Base-by-base conservation (phyloP, 2,888 invertebrate genomes). In the Conistra vaccinii region DNA sequence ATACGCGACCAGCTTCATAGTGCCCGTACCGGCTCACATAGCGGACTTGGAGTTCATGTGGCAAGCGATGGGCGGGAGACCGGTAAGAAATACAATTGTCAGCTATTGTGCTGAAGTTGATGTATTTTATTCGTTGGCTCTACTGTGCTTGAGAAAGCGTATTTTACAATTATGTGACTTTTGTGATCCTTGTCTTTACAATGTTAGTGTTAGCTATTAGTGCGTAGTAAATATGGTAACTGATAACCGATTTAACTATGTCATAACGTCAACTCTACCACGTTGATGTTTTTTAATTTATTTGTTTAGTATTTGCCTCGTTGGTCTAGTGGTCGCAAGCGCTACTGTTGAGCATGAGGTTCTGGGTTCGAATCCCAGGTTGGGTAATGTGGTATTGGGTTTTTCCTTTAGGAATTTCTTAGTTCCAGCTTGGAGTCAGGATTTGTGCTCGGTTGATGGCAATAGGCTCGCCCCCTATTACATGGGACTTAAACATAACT, bases 41-140 rank as follows among this genome's bases (percentile, higher is more conserved):
- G 97, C 98, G 35, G 98, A 98, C 91, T 96, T 98, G 88, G 98
- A 98, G 95, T 98, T 98, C 94, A 98, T 98, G 90, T 98, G 98
- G 98, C 98, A 98, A 91, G 98, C 98, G 86, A 96, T 98, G 67
- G 97, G 97, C 60, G 97, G 97, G 86, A 96, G 97, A 94, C 98
- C 98, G 96, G 98, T 98, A 95, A 97, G 97, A 95, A 62, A 45
- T 51, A 53, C 14, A 32, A 60, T 51, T 69, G 10, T 4, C 4
- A 29, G 1, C 2, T 53, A 29, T 29, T 42, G 9, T 9, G 29
- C 9, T 45, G n/a, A 29, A 57, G 2, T n/a, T 32, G 12, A 61
- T 17, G 29, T 20, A 1, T 20, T 23, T 63, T 29, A 26, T n/a
- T 23, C 5, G 12, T 32, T 5, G 17, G 0, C 17, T 26, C 14